Base-by-base conservation (phyloP, 2,797 vertebrate species). In the Acropternis orthonyx region DNA sequence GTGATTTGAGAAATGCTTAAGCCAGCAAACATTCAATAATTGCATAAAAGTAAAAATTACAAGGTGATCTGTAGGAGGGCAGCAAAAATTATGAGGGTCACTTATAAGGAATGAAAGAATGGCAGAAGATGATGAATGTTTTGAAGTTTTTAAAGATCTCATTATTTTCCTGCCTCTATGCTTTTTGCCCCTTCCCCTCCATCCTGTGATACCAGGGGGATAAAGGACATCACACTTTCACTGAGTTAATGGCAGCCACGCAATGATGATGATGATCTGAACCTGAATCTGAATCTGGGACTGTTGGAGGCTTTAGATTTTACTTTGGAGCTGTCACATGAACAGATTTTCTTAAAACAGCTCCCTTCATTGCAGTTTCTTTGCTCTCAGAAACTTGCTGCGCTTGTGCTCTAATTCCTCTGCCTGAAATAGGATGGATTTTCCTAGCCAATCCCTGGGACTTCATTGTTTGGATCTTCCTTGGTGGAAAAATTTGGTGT, bases 1-100 rank as follows among this genome's bases (percentile, higher is more conserved):
- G 28, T 72, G 82, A 48, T 95, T 88, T 77, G 67, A 96, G 88
- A 91, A 93, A 66, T 71, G 74, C 93, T 87, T 96, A 92, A 61
- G 22, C 74, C 78, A 93, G 81, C 89, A 93, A 88, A 68, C 32
- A 30, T 51, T 62, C 71, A 36, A 63, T 83, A 81, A 74, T 85
- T 92, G 61, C 55, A 76, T 74, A 83, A 88, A 87, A 85, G 30
- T 68, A 82, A 93, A 94, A 86, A 84, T 32, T 82, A 49, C 72
- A 89, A 88, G 76, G 59, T 89, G 87, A 80, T 92, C 32, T 84
- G 52, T 69, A 85, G 65, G 85, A 81, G 23, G 41, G 34, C 61
- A 72, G 46, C 82, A 89, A 95, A 95, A 86, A 37, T 41, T 14
- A 74, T 75, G 73, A 88, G 68, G 32, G 51, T 75, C 77, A 54